These are phyloP conservation scores for Salpingus planirostris DNA, from an alignment of 2,888 invertebrate genomes.

Conservation along the genomic window DNA sequence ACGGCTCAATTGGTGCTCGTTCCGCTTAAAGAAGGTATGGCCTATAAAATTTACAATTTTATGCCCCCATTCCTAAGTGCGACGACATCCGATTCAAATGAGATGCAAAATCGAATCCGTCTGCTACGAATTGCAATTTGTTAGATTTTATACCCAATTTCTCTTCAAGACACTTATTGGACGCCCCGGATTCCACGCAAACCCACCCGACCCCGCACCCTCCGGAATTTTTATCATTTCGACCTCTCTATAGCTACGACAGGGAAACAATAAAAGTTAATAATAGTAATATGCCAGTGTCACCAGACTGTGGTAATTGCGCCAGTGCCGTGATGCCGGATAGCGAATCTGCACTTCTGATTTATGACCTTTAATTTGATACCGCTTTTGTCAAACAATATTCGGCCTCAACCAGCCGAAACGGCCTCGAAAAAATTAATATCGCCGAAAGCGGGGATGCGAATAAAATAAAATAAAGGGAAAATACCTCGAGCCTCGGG, in stretches of 20 bases:
- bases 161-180: no score
- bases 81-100: conserved; percentile 5
- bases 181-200: no score
- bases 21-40: conserved; percentile 2
- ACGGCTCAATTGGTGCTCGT: conserved; percentile 5
- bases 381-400: no score
- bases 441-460: no score
- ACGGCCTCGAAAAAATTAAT: no score
- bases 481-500: no score
- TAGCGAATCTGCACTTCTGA: conserved; percentile 13
- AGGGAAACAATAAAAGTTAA: conserved; percentile 12
- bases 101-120: conserved; percentile 9
- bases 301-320: no score
- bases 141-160: conserved; percentile 3
- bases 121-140: conserved; percentile 3
- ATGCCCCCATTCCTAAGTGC: conserved; percentile 3
- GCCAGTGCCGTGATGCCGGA: no score
- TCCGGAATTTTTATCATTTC: conserved; percentile 1
- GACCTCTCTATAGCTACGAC: no score
- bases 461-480: no score
- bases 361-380: conserved; percentile 18
- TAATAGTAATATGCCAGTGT: conserved; percentile 13
- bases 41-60: conserved; percentile 8
- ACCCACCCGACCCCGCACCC: no score
- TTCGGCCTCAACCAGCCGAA: no score